Evolutionary conservation across 2,113 vertebrate species (phyloP).

Genomic region (Halcyon senegalensis): DNA sequence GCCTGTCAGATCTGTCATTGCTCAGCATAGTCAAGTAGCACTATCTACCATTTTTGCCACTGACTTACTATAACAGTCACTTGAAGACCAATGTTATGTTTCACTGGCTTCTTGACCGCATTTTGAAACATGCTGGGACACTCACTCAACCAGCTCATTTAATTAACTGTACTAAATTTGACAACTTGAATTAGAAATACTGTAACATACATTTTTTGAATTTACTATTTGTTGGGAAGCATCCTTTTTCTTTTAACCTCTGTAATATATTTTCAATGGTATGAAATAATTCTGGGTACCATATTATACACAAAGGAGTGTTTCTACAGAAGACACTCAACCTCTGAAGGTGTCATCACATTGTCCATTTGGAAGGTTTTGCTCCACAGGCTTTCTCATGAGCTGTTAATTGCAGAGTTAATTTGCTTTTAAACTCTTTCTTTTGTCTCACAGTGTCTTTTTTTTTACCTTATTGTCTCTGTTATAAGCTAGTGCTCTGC

Average conservation of each 20-base stretch:
- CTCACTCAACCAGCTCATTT: background rate
- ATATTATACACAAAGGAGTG: background rate
- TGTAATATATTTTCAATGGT: background rate
- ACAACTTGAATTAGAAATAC: background rate
- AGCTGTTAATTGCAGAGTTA: background rate
- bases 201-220: background rate
- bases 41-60: background rate
- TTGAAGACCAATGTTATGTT: background rate
- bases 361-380: background rate
- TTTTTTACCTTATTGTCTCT: background rate
- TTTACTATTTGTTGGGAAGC: background rate
- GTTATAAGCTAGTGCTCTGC: background rate
- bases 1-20: background rate
- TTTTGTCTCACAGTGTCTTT: background rate
- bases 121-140: background rate
- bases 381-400: background rate
- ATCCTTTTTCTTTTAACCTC: background rate
- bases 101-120: background rate
- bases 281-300: background rate
- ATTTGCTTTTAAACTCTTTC: conserved; percentile 28
- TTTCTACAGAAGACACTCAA: background rate
- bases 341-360: background rate
- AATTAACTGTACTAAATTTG: background rate
- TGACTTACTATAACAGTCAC: background rate
- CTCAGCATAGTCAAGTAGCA: background rate